Evolutionary conservation across 2,888 invertebrate genomes (phyloP), one percentile per base, ranked within the genome.

Genomic region (Serrognathus titanus): DNA sequence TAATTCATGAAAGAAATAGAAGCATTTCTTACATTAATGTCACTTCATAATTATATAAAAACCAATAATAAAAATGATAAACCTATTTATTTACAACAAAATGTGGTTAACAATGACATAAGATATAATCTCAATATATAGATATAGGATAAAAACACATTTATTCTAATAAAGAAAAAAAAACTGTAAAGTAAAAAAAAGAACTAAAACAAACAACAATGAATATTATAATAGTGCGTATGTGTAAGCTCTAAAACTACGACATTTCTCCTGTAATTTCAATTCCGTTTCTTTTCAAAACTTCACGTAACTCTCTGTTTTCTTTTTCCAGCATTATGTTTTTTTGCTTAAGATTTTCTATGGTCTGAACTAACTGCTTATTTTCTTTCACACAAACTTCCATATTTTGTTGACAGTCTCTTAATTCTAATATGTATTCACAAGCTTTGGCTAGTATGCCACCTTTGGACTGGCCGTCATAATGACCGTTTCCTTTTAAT

Each of bases 391-490:
- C 68, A 68, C 80, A 83, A 36, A 84, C 82, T 7, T 82, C 80
- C 73, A 87, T 84, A 80, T 88, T 87, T 67, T 86, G 85, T 74
- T 93, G 89, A 62, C 87, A 86, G 47, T 85, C 84, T 58, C 92
- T 87, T 63, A 97, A 82, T 69, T 94, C 93, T 55, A 85, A 83
- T 62, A 97, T 96, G 76, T 97, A 92, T 73, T 97, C 96, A 76
- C 95, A 97, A 0, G 97, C 96, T 78, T 95, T 97, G 5, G 95
- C 92, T 66, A 97, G 78, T 67, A 97, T 96, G 55, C 94, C 95
- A 11, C 97, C 96, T 81, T 97, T 97, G 71, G 95, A 96, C 83
- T 92, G 84, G 53, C 78, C 80, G 59, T 83, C 83, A 48, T 83
- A 83, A 47, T 83, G 79, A 50, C 83, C 86, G 24, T 86, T 82